phyloP scores from a whole-genome alignment of 2,797 vertebrate species.

The Falco peregrinus region DNA sequence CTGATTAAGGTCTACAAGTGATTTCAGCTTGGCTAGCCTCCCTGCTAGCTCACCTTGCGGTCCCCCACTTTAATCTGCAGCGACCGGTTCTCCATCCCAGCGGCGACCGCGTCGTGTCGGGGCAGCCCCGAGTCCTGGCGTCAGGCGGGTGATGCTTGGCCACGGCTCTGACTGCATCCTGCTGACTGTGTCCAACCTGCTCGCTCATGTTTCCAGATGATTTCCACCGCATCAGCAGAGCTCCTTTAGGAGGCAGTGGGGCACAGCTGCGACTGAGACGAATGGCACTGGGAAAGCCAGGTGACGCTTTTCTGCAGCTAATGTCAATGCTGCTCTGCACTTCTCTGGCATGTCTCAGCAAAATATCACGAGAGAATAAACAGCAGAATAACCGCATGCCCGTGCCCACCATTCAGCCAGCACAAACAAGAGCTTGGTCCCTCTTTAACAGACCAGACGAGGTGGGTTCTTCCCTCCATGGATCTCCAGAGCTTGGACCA shows the following conservation, averaged over 20 bases:
- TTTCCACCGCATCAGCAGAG: background rate
- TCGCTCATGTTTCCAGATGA: rapidly evolving
- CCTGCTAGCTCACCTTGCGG: background rate
- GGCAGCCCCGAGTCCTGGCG: rapidly evolving
- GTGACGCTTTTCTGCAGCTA: background rate
- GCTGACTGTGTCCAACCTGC: background rate
- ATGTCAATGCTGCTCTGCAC: background rate
- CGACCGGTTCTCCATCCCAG: background rate
- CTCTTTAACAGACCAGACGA: rapidly evolving
- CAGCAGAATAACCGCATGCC: background rate
- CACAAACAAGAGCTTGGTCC: background rate
- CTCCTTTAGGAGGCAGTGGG: background rate
- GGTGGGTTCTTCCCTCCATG: rapidly evolving
- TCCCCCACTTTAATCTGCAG: background rate
- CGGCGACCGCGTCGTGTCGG: rapidly evolving
- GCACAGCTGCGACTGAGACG: background rate
- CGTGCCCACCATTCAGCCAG: background rate
- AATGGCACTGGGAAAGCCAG: background rate
- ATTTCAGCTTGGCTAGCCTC: background rate
- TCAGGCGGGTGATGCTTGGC: background rate
- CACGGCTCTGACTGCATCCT: background rate
- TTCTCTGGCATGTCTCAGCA: background rate
- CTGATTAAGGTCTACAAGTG: background rate
- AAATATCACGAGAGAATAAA: background rate
- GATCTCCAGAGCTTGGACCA: background rate